These are phyloP conservation scores for Tiphia femorata DNA, from an alignment of 2,888 invertebrate species.

Conservation along the genomic window DNA sequence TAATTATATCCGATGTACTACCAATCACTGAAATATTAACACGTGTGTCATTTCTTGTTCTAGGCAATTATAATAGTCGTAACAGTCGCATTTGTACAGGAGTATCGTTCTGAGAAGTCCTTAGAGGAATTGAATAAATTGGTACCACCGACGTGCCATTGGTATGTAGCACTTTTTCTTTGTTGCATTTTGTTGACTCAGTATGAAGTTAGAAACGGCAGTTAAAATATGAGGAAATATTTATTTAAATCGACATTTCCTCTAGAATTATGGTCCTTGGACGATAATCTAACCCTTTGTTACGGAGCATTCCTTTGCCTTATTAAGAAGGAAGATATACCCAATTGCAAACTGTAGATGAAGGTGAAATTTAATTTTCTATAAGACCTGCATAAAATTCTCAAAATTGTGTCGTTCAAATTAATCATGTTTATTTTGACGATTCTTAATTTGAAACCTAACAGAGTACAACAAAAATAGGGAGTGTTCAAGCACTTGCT, in stretches of 20 bases:
- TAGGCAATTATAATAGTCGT: conserved; percentile 86
- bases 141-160: conserved; percentile 96
- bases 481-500: too few relatives aligned
- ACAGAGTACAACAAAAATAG: too few relatives aligned
- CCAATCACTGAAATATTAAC: too few relatives aligned
- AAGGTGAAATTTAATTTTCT: too few relatives aligned
- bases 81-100: conserved; percentile 99
- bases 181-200: neutral
- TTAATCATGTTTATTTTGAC: conserved; percentile 14
- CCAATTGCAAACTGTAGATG: too few relatives aligned
- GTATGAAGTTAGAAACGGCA: neutral
- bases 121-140: conserved; percentile 96
- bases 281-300: conserved; percentile 30
- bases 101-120: conserved; percentile 98
- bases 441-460: too few relatives aligned
- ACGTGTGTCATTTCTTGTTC: too few relatives aligned
- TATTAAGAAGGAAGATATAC: too few relatives aligned
- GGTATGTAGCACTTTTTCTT: conserved; percentile 71
- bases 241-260: conserved; percentile 28
- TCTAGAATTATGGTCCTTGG: conserved; percentile 32
- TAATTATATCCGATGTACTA: neutral
- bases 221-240: conserved; percentile 10
- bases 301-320: too few relatives aligned
- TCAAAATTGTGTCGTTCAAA: too few relatives aligned
- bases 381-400: too few relatives aligned